Base-by-base conservation (phyloP, 2,113 vertebrate species). In the Osmerus eperlanus region DNA sequence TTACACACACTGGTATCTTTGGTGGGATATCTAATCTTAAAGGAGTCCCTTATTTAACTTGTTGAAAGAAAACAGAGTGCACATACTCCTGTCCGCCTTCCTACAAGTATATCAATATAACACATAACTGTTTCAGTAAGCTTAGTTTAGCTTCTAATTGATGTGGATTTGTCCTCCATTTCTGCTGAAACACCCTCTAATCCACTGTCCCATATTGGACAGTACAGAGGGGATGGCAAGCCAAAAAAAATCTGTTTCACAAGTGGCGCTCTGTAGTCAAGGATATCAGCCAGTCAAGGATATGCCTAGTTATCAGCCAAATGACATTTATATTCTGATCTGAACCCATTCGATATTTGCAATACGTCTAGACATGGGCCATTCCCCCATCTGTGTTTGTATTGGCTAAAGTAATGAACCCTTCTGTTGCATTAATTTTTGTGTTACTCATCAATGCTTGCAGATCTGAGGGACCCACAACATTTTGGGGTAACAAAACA, bases 1-100 rank as follows among this genome's bases (percentile, higher is more conserved):
- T 74, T 72, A 28, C 1, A 60, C 54, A 63, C 3, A 59, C 56
- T 70, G 36, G 25, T 58, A 58, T 73, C 74, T 47, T 53, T 47
- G 12, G 12, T 36, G 54, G 67, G 47, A 72, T 73, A 86, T 80
- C 78, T 87, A 82, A 89, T 88, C 84, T 85, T 0, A 0, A 0
- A 11, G 65, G 4, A 16, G 29, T 67, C 19, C 13, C 19, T 11
- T 79, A 71, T 62, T 62, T 66, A n/a, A 61, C 65, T 29, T 59
- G 18, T 59, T 19, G n/a, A 59, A 13, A 19, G 47, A 72, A 78
- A 79, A 75, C 61, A 81, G 61, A 78, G 62, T n/a, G 59, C 54
- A 68, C 21, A 68, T 32, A 16, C 56, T 61, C 2, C 0, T 1
- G 21, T 71, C 6, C 13, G 23, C 0, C 3, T 56, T 56, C 54